Evolutionary conservation across 1,140 invertebrate species (phyloP).

Genomic region (Coelopa frigida): DNA sequence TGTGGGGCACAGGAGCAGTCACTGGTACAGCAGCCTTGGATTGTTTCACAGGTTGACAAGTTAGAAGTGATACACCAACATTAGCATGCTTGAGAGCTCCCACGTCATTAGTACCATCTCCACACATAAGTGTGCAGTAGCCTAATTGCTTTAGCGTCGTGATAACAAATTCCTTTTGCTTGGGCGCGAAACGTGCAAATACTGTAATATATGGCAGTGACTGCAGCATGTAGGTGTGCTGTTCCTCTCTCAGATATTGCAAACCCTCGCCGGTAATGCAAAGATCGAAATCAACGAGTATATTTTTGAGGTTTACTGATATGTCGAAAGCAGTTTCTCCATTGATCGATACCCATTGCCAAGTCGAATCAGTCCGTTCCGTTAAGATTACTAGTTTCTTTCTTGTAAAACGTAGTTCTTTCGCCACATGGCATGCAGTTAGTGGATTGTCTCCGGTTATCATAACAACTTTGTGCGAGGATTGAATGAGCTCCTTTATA

Average conservation of each 20-base stretch:
- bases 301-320: constrained; percentile 45
- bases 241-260: constrained; percentile 58
- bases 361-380: constrained; percentile 53
- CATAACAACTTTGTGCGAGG: constrained; percentile 94
- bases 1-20: constrained; percentile 4
- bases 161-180: constrained; percentile 95
- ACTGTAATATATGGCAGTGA: constrained; percentile 82
- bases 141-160: constrained; percentile 82
- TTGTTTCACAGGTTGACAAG: constrained; percentile 69
- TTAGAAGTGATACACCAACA: constrained; percentile 78
- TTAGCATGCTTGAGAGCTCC: constrained; percentile 97
- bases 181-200: constrained; percentile 90
- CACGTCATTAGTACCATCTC: constrained; percentile 99
- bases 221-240: constrained; percentile 58
- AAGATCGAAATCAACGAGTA: constrained; percentile 71
- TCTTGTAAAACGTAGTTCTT: constrained; percentile 83
- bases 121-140: constrained; percentile 94
- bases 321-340: constrained; percentile 43
- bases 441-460: constrained; percentile 99
- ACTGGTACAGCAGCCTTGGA: constrained; percentile 24
- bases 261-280: constrained; percentile 93
- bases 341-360: constrained; percentile 67
- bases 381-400: constrained; percentile 71
- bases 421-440: constrained; percentile 97
- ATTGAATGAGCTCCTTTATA: constrained; percentile 84